Conservation (phyloP, 2,113 vertebrate species). For the Tragelaphus strepsiceros region DNA sequence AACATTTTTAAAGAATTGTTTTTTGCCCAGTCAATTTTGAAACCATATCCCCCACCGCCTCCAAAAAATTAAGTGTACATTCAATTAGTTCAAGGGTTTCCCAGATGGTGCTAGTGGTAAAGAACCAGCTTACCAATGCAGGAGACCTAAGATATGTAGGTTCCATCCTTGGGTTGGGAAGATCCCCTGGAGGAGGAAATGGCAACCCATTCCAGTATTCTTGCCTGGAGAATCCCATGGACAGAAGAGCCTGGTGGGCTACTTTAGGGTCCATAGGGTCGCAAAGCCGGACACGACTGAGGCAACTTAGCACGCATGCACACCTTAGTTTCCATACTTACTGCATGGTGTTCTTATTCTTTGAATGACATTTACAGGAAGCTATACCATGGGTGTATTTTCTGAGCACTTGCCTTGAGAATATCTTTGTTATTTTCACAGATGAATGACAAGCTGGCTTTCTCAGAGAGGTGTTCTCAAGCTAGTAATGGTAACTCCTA, state of each 20-base stretch:
- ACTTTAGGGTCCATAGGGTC: background rate
- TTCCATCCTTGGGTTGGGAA: background rate
- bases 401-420: background rate
- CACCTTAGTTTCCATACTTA: background rate
- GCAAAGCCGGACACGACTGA: fast-evolving
- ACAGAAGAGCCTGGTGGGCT: background rate
- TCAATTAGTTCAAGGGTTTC: background rate
- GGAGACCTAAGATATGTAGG: background rate
- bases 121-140: background rate
- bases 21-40: background rate
- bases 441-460: background rate
- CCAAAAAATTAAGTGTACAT: background rate
- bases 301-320: background rate
- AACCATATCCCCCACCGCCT: background rate
- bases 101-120: background rate
- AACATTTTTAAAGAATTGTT: background rate
- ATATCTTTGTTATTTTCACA: background rate
- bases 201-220: background rate
- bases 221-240: background rate
- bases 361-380: background rate
- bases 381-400: background rate
- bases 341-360: background rate
- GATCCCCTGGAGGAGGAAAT: background rate
- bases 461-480: background rate
- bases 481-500: background rate